These are phyloP conservation scores for Temnothorax nylanderi DNA, from an alignment of 1,140 invertebrate genomes.

Conservation along the genomic window DNA sequence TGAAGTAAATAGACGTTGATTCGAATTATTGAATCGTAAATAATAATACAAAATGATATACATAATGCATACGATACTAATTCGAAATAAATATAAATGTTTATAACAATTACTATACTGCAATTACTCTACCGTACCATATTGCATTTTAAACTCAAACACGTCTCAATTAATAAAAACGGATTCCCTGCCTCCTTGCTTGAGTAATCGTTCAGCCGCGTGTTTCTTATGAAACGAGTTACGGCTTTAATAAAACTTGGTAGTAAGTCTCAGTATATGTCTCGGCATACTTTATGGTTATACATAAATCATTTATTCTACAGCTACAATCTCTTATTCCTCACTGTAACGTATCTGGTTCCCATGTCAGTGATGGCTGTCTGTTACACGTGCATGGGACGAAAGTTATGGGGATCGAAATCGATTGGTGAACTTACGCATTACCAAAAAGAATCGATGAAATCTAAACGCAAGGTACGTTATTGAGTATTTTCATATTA, in stretches of 20 bases:
- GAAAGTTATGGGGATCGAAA: constrained; percentile 91
- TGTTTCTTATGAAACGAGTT: constrained; percentile 34
- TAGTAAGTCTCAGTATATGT: not conserved
- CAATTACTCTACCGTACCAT: not conserved
- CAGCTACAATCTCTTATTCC: constrained; percentile 96
- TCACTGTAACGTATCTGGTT: constrained; percentile 95
- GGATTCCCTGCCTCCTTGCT: not conserved
- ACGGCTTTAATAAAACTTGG: constrained; percentile 40
- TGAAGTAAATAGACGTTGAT: not conserved
- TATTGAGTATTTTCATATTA: not conserved
- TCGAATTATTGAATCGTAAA: not conserved
- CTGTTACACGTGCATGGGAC: constrained; percentile 94
- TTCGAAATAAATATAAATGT: not conserved
- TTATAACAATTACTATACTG: not conserved
- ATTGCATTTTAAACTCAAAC: not conserved
- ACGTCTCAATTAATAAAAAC: not conserved
- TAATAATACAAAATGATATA: not conserved
- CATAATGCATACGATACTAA: not conserved
- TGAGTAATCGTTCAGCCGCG: not conserved
- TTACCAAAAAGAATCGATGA: constrained; percentile 93
- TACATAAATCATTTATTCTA: constrained; percentile 68
- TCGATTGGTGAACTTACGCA: constrained; percentile 96
- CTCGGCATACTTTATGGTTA: not conserved
- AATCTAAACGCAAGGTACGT: constrained; percentile 95
- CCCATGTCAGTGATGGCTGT: constrained; percentile 95